phyloP scores from a whole-genome alignment of 2,888 invertebrate genomes.

The Orthonevra nobilis region DNA sequence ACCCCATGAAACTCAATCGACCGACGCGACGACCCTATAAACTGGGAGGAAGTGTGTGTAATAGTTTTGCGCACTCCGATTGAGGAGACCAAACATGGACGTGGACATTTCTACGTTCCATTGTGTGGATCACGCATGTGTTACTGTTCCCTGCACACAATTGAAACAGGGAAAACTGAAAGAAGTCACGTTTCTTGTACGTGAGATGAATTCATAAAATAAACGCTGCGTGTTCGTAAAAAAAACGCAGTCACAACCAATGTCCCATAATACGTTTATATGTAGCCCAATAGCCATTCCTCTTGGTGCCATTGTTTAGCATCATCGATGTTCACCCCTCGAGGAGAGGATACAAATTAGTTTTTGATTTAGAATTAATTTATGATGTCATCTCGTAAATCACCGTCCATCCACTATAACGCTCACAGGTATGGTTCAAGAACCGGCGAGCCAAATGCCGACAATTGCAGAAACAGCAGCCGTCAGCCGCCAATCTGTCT shows the following conservation, averaged over 20 bases:
- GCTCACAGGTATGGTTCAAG: conserved; percentile 96
- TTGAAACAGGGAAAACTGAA: conserved; percentile 47
- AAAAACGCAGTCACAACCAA: conserved; percentile 64
- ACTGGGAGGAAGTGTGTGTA: conserved; percentile 15
- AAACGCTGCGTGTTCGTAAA: conserved; percentile 11
- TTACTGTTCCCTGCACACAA: conserved; percentile 61
- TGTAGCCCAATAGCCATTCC: no score
- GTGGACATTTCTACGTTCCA: conserved; percentile 58
- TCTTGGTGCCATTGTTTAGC: conserved; percentile 40
- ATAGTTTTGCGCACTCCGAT: conserved; percentile 33
- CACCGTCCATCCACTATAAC: background rate
- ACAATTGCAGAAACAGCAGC: conserved; percentile 85
- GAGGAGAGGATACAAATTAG: conserved; percentile 47
- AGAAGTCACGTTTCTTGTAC: conserved; percentile 68
- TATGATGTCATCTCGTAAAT: conserved; percentile 71
- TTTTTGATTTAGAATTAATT: conserved; percentile 46
- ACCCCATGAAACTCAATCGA: conserved; percentile 28
- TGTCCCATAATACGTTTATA: conserved; percentile 58
- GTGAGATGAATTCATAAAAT: conserved; percentile 62
- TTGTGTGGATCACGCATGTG: conserved; percentile 69
- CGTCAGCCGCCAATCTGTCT: conserved; percentile 60
- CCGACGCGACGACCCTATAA: background rate
- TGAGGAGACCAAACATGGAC: no score
- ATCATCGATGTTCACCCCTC: conserved; percentile 53
- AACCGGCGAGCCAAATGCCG: conserved; percentile 96